phyloP scores from a whole-genome alignment of 2,888 invertebrate genomes.

The Microdon myrmicae region DNA sequence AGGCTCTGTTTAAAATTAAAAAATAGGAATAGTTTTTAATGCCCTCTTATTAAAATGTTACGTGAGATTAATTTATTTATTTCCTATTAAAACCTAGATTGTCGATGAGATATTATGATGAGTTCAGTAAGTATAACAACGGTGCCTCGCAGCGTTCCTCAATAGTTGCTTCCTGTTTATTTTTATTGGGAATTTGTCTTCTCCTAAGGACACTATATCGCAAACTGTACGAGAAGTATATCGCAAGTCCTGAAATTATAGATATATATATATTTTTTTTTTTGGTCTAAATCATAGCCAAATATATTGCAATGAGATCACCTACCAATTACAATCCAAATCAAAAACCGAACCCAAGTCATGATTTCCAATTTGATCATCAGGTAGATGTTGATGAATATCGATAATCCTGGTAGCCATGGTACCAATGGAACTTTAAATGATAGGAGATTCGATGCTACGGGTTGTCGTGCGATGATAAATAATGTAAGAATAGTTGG shows the following conservation, averaged over 20 bases:
- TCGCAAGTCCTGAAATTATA: conserved; percentile 67
- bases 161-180: background rate
- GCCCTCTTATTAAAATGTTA: no score
- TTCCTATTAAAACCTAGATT: no score
- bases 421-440: conserved; percentile 86
- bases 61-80: no score
- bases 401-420: conserved; percentile 81
- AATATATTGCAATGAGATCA: conserved; percentile 57
- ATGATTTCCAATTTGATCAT: conserved; percentile 74
- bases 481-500: conserved; percentile 67
- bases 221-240: conserved; percentile 72
- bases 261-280: conserved; percentile 1
- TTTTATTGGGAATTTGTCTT: background rate
- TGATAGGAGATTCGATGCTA: conserved; percentile 71
- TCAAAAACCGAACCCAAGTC: conserved; percentile 85
- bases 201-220: conserved; percentile 67
- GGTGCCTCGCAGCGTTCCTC: background rate
- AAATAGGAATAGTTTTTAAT: no score
- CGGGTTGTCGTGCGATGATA: conserved; percentile 73
- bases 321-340: conserved; percentile 83
- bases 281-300: conserved; percentile 1
- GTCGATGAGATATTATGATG: no score
- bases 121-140: conserved; percentile 1
- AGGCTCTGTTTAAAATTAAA: no score
- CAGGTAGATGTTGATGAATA: conserved; percentile 84